Conservation (phyloP, 2,113 vertebrate genomes). For the Psophia crepitans region DNA sequence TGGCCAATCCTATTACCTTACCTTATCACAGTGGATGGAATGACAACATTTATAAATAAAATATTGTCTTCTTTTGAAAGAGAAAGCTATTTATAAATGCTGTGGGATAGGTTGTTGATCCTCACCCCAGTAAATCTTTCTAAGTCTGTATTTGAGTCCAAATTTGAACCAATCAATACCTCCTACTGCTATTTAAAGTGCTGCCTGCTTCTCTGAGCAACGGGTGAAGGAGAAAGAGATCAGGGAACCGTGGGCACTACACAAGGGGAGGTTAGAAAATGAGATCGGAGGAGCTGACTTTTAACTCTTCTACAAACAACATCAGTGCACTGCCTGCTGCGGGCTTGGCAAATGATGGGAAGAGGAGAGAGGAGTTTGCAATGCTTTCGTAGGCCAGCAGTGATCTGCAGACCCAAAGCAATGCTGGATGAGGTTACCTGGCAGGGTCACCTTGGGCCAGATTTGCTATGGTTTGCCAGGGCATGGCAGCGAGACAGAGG, state of each 20-base stretch:
- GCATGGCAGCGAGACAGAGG: background rate
- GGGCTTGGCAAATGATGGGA: background rate
- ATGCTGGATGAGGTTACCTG: background rate
- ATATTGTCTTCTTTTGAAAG: slow-evolving; percentile 2
- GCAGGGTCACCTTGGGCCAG: background rate
- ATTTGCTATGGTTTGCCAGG: background rate
- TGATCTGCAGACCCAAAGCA: background rate
- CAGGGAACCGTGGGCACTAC: background rate
- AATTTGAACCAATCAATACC: slow-evolving; percentile 40
- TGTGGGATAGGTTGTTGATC: background rate
- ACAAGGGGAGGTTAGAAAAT: background rate
- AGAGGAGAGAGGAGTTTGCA: background rate
- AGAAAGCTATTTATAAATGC: slow-evolving; percentile 37
- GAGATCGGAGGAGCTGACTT: background rate
- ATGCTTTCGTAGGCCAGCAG: background rate
- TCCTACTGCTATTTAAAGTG: slow-evolving; percentile 47
- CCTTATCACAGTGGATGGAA: background rate
- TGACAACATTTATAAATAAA: slow-evolving; percentile 53
- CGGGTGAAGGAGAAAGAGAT: background rate
- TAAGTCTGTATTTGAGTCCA: background rate
- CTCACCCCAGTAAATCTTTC: background rate
- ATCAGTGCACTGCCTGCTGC: background rate
- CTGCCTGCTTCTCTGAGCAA: background rate
- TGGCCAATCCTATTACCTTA: background rate
- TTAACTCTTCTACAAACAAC: background rate